phyloP scores from a whole-genome alignment of 2,113 vertebrate species.

The Poeciliopsis prolifica region DNA sequence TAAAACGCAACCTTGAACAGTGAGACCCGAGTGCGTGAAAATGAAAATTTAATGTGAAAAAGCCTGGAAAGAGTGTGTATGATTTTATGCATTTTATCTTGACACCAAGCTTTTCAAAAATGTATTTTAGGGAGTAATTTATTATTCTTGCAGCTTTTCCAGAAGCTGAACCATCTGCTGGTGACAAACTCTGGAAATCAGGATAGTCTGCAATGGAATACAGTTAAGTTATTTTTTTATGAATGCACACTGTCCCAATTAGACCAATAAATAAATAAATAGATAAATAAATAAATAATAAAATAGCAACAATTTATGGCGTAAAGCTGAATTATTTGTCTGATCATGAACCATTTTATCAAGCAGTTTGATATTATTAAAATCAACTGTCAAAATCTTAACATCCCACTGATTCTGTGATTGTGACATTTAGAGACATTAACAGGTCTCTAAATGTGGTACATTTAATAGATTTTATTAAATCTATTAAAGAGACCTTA shows the following conservation, averaged over 20 bases:
- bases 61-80: background rate
- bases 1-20: no score
- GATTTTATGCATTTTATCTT: background rate
- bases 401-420: no score
- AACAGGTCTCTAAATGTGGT: no score
- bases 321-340: background rate
- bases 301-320: background rate
- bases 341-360: no score
- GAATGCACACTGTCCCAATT: background rate
- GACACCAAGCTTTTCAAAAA: background rate
- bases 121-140: background rate
- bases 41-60: background rate
- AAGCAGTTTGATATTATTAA: no score
- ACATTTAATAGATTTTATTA: no score
- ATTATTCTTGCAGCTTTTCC: background rate
- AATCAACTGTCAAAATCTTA: no score
- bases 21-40: no score
- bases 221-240: no score
- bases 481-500: no score
- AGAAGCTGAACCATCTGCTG: background rate
- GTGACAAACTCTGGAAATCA: background rate
- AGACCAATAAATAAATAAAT: no score
- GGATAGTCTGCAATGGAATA: background rate
- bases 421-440: no score
- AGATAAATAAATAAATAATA: background rate